Conservation (phyloP, 2,797 vertebrate genomes). For the Mionectes olivaceus region DNA sequence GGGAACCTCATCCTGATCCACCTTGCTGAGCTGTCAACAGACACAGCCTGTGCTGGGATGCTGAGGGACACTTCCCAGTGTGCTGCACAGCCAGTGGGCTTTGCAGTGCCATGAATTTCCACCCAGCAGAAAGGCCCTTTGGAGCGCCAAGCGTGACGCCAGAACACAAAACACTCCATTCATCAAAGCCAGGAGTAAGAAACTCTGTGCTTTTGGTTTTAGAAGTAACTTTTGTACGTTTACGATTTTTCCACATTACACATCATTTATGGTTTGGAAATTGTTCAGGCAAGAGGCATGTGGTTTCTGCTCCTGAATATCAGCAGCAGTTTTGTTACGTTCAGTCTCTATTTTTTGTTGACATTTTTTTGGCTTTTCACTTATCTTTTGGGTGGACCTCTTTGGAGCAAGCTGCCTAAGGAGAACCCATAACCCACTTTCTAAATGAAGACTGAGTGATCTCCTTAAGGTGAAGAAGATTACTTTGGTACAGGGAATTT, state of each 20-base stretch:
- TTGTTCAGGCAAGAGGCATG: constrained; percentile 63
- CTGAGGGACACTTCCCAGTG: neutral
- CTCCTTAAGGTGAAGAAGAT: neutral
- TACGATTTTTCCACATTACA: constrained; percentile 71
- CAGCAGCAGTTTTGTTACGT: constrained; percentile 44
- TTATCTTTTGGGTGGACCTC: constrained; percentile 48
- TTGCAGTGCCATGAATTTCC: constrained; percentile 42
- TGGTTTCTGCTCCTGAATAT: constrained; percentile 50
- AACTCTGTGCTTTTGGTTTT: constrained; percentile 56
- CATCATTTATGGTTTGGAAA: constrained; percentile 68
- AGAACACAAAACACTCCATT: constrained; percentile 65
- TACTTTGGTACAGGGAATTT: neutral
- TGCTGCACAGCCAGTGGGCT: neutral
- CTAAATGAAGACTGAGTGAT: neutral
- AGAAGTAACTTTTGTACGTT: constrained; percentile 65
- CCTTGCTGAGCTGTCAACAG: neutral
- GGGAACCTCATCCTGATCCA: neutral
- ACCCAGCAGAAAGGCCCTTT: constrained; percentile 16
- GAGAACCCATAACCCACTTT: neutral
- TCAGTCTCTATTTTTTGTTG: constrained; percentile 54
- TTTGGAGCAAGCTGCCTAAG: neutral
- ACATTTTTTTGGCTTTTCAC: constrained; percentile 29
- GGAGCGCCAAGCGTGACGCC: constrained; percentile 37
- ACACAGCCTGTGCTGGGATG: neutral
- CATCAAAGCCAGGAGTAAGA: constrained; percentile 63